These are phyloP conservation scores for Tetranychus cinnabarinus DNA, from an alignment of 1,140 invertebrate species.

Conservation along the genomic window DNA sequence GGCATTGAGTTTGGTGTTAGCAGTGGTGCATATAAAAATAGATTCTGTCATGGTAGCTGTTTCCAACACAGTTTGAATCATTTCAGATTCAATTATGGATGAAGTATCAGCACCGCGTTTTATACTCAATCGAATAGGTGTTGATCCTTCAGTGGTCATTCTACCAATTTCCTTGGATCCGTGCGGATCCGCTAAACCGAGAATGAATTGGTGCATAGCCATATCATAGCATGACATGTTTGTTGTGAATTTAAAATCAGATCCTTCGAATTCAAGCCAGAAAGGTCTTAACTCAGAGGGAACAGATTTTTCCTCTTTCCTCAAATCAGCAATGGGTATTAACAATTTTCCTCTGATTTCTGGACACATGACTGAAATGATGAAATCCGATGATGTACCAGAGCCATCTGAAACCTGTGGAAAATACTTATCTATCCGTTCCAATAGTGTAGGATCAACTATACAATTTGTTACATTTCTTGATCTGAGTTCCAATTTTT, in stretches of 20 bases:
- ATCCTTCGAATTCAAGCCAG: too few relatives aligned
- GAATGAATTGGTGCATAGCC: background rate
- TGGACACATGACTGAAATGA: background rate
- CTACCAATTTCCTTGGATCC: background rate
- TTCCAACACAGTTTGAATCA: background rate
- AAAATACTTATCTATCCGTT: slow-evolving; percentile 3
- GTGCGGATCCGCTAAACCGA: too few relatives aligned
- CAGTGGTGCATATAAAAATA: slow-evolving; percentile 5
- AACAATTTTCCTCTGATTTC: background rate
- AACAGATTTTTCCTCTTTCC: too few relatives aligned
- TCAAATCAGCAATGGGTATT: background rate
- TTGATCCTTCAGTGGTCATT: background rate
- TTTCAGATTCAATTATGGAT: background rate
- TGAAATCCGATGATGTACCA: background rate
- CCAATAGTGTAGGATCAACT: slow-evolving; percentile 7
- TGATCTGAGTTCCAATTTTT: background rate
- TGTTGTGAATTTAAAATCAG: too few relatives aligned
- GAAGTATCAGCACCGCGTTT: background rate
- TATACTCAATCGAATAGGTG: background rate
- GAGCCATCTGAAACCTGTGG: background rate
- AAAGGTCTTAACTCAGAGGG: too few relatives aligned
- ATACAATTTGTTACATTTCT: background rate
- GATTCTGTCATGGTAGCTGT: slow-evolving; percentile 7
- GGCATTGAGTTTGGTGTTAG: background rate
- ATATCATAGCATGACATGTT: too few relatives aligned